phyloP scores from a whole-genome alignment of 2,113 vertebrate species.

The Platysternon megacephalum region DNA sequence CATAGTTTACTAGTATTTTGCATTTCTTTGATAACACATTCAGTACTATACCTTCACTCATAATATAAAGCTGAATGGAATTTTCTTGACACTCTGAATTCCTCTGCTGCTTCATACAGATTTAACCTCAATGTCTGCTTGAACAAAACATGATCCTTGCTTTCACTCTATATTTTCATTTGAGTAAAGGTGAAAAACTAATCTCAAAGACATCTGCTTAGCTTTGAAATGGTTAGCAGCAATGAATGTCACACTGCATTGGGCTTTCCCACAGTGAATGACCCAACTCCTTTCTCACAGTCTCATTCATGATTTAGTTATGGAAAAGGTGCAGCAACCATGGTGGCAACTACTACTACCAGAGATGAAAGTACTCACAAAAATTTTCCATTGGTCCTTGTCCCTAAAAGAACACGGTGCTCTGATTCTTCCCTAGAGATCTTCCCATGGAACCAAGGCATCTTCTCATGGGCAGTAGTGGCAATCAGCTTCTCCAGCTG shows the following conservation, averaged over 20 bases:
- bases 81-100: not conserved
- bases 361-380: constrained; percentile 83
- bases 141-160: not conserved
- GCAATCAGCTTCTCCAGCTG: constrained; percentile 96
- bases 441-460: constrained; percentile 96
- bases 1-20: not conserved
- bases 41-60: not conserved
- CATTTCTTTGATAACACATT: not conserved
- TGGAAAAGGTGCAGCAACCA: not conserved
- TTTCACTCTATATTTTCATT: not conserved
- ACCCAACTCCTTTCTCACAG: rapidly evolving
- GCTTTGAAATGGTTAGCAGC: not conserved
- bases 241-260: not conserved
- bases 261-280: not conserved
- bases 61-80: not conserved
- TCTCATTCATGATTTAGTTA: not conserved
- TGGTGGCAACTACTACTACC: not conserved
- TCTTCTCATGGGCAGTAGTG: constrained; percentile 94
- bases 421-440: constrained; percentile 91
- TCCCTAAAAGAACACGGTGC: constrained; percentile 82
- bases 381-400: constrained; percentile 89
- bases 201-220: not conserved
- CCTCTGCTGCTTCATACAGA: not conserved
- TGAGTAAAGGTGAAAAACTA: not conserved
- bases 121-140: not conserved